Conservation (phyloP, 1,140 invertebrate species). For the Pseudomyrmex pallidus region DNA sequence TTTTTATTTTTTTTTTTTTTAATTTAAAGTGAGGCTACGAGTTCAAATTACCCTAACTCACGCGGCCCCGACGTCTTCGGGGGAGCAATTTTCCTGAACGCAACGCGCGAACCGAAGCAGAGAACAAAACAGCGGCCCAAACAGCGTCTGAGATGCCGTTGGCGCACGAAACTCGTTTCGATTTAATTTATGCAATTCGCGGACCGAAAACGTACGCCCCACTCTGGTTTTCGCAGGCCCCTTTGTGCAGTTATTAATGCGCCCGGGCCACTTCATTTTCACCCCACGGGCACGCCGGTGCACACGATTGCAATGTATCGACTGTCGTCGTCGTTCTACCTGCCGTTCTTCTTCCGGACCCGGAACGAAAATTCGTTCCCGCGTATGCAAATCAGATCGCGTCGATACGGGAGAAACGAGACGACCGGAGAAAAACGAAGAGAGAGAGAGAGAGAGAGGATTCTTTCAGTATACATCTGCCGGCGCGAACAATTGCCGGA, state of each 20-base stretch:
- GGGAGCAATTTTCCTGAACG: neutral
- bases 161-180: slow-evolving; percentile 77
- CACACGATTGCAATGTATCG: slow-evolving; percentile 47
- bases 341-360: slow-evolving; percentile 75
- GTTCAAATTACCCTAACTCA: neutral
- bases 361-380: slow-evolving; percentile 77
- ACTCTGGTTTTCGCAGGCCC: slow-evolving; percentile 73
- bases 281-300: slow-evolving; percentile 63
- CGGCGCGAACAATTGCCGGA: slow-evolving; percentile 78
- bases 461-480: slow-evolving; percentile 80
- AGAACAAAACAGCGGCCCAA: slow-evolving; percentile 51
- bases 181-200: slow-evolving; percentile 78
- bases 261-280: slow-evolving; percentile 81
- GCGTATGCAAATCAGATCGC: slow-evolving; percentile 80
- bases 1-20: too few species aligned
- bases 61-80: slow-evolving; percentile 1
- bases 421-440: slow-evolving; percentile 50
- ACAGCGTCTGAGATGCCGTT: slow-evolving; percentile 57
- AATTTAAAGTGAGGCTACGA: too few species aligned
- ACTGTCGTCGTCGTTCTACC: slow-evolving; percentile 79
- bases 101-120: neutral
- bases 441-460: slow-evolving; percentile 58
- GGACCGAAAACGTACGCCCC: slow-evolving; percentile 67
- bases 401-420: slow-evolving; percentile 52
- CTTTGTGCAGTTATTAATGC: slow-evolving; percentile 82